Conservation (phyloP, 2,888 invertebrate genomes). For the Lingula anatina region DNA sequence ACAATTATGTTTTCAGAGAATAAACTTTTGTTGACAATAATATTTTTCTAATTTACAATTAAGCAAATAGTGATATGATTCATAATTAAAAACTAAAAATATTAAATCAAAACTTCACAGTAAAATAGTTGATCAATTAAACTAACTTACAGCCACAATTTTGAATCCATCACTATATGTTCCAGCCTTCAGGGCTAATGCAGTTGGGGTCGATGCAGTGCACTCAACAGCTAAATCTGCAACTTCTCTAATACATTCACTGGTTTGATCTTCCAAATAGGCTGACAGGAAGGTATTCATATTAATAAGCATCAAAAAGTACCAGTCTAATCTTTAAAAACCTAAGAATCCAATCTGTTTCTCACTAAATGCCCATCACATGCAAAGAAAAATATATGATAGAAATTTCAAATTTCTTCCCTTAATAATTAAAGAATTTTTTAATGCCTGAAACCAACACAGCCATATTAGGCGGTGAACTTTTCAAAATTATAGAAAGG, state of each 20-base stretch:
- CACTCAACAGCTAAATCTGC: constrained; percentile 13
- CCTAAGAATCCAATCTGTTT: background rate
- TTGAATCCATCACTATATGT: constrained; percentile 29
- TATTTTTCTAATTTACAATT: too few species aligned
- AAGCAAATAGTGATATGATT: constrained; percentile 1
- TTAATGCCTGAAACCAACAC: too few species aligned
- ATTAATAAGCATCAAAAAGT: background rate
- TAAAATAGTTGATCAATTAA: background rate
- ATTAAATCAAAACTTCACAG: background rate
- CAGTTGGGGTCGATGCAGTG: constrained; percentile 10
- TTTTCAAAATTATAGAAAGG: too few species aligned
- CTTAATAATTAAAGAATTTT: too few species aligned
- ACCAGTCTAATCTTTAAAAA: background rate
- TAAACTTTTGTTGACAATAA: too few species aligned
- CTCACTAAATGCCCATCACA: background rate
- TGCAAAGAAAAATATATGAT: too few species aligned
- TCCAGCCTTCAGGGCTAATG: constrained; percentile 21
- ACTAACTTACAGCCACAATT: constrained; percentile 26
- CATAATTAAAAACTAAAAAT: background rate
- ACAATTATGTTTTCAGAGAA: too few species aligned
- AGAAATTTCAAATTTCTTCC: too few species aligned
- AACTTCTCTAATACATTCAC: constrained; percentile 26
- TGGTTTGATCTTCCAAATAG: constrained; percentile 23
- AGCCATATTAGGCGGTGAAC: too few species aligned
- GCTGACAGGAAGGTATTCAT: constrained; percentile 16